Conservation (phyloP, 2,797 vertebrate genomes). For the Sebastolobus altivelis region DNA sequence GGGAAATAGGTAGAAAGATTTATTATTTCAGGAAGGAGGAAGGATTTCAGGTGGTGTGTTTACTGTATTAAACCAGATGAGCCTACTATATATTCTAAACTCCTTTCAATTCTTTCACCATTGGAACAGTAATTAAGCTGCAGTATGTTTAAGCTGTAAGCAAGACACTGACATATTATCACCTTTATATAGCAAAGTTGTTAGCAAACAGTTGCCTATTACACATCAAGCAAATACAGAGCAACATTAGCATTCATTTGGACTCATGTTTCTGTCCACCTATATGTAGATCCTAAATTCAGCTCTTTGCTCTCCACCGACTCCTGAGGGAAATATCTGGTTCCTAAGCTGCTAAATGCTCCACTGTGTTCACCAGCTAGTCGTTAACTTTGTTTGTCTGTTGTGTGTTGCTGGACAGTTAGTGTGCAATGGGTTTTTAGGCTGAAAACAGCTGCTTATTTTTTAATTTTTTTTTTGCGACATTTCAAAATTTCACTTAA, state of each 20-base stretch:
- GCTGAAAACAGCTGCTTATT: not conserved
- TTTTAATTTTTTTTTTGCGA: no score
- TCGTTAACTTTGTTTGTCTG: not conserved
- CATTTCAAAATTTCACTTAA: no score
- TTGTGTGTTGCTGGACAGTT: not conserved
- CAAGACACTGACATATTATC: not conserved
- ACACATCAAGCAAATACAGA: not conserved
- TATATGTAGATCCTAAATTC: not conserved
- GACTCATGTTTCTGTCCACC: not conserved
- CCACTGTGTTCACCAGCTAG: not conserved
- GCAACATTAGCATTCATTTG: not conserved
- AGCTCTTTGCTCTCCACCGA: not conserved
- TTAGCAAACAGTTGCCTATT: not conserved
- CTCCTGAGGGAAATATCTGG: not conserved
- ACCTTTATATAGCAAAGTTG: not conserved
- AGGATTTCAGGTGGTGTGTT: not conserved
- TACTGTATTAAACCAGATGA: not conserved
- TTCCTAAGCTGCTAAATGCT: not conserved
- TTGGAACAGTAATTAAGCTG: not conserved
- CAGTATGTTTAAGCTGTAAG: not conserved
- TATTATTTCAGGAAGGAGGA: constrained; percentile 29
- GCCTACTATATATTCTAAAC: not conserved
- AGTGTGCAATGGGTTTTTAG: no score
- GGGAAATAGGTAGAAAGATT: constrained; percentile 21
- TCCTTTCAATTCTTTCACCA: not conserved